Base-by-base conservation (phyloP, 2,797 vertebrate genomes). In the Falco berigora region DNA sequence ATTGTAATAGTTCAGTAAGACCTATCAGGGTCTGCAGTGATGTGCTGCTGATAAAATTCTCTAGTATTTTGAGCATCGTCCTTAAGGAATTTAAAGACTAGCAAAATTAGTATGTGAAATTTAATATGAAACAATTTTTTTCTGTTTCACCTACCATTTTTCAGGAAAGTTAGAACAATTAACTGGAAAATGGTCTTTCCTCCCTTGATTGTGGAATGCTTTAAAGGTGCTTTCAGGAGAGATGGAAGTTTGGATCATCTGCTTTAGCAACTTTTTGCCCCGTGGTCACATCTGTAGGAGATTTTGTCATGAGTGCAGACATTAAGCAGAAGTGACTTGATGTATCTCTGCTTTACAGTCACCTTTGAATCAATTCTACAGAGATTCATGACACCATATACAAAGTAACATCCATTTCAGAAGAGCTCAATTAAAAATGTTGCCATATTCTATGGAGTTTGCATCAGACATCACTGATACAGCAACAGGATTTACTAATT, bases 241-340 rank as follows among this genome's bases (percentile, higher is more conserved):
- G 52, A 12, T 88, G 52, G 58, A 27, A 47, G 6, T 52, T 30
- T 4, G 67, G 38, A 14, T 52, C 36, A 3, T 46, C 42, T 30
- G 9, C 42, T 75, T 62, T 8, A 12, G 56, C 59, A n/a, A 15
- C 22, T 58, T 52, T 49, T 55, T 47, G 24, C 34, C 38, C 22
- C 11, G 0, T 9, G 5, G 20, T 40, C 14, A 19, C 27, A 4
- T 27, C 75, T 30, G 0, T 9, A 42, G 59, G 32, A 20, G 44
- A 36, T 34, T 55, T 34, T 49, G 24, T n/a, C 1, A 0, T 5
- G 22, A 68, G 55, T 1, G 19, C 32, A 42, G 42, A 4, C 7
- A 0, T 28, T 6, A 25, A 44, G 20, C 28, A 55, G 47, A 38
- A 49, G 7, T 3, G 3, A n/a, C 13, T 22, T 20, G 9, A 68